phyloP scores from a whole-genome alignment of 2,113 vertebrate species.

The Dicerorhinus sumatrensis region DNA sequence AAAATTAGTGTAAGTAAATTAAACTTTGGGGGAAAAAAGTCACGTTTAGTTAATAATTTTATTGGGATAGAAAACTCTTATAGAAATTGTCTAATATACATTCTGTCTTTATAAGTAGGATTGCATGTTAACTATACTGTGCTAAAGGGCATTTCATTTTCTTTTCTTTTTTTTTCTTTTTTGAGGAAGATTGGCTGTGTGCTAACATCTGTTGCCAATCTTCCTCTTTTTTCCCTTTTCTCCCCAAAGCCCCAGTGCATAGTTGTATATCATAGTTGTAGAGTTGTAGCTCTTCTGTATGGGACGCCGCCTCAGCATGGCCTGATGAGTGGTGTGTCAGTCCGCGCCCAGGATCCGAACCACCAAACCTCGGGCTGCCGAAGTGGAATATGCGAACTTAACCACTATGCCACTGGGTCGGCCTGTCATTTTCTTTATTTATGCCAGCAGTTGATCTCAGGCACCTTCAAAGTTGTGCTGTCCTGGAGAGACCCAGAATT shows the following conservation, averaged over 20 bases:
- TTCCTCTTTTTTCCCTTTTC: no score
- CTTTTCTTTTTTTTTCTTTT: background rate
- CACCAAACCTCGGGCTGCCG: no score
- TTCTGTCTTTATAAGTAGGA: background rate
- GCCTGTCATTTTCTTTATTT: background rate
- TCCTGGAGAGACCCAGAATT: background rate
- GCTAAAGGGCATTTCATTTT: background rate
- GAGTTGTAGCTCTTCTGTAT: no score
- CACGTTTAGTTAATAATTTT: constrained; percentile 37
- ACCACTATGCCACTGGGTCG: no score
- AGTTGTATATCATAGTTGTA: no score
- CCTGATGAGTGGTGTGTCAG: no score
- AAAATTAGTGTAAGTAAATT: constrained; percentile 34
- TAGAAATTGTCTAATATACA: background rate
- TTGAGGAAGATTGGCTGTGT: no score
- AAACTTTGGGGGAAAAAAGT: background rate
- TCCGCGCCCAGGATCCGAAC: no score
- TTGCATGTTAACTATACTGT: constrained; percentile 6
- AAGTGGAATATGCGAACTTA: no score
- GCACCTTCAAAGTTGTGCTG: background rate
- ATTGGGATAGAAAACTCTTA: background rate
- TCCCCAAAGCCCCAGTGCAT: no score
- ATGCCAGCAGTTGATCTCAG: background rate
- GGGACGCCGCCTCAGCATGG: no score
- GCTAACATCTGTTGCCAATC: no score